Percentiles rank a stretch among this genome's conserved stretches.
phyloP scores from a whole-genome alignment of 2,888 invertebrate species.

The Idaea aversata region DNA sequence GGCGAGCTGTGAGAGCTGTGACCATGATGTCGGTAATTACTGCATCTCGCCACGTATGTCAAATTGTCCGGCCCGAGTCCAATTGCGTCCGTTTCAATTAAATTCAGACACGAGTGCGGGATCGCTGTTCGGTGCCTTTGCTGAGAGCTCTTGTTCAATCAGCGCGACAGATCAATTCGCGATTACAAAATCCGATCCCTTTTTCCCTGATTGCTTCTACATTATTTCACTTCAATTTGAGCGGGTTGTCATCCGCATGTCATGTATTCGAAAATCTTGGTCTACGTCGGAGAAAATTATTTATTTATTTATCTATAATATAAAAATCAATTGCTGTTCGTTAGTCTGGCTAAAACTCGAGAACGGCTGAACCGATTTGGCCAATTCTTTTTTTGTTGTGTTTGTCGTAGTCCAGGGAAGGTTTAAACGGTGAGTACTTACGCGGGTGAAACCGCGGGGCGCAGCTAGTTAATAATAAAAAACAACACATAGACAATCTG shows the following conservation, averaged over 20 bases:
- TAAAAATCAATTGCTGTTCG: too few species aligned
- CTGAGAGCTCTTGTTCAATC: slow-evolving; percentile 54
- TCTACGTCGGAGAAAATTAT: neutral
- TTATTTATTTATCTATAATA: neutral
- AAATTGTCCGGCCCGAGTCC: slow-evolving; percentile 45
- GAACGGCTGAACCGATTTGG: too few species aligned
- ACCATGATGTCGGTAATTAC: slow-evolving; percentile 63
- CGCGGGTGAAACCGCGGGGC: too few species aligned
- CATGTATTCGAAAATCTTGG: slow-evolving; percentile 3
- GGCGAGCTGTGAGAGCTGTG: slow-evolving; percentile 13
- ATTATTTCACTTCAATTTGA: slow-evolving; percentile 3
- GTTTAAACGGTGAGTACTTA: too few species aligned
- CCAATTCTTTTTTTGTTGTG: too few species aligned
- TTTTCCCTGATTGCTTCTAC: slow-evolving; percentile 1
- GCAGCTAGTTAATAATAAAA: too few species aligned
- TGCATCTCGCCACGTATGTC: slow-evolving; percentile 46
- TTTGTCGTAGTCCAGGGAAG: too few species aligned
- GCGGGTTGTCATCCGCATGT: slow-evolving; percentile 2
- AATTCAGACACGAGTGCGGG: slow-evolving; percentile 54
- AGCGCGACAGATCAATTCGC: slow-evolving; percentile 38
- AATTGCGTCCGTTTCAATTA: slow-evolving; percentile 69
- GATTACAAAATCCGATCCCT: slow-evolving; percentile 6
- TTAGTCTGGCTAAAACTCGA: too few species aligned
- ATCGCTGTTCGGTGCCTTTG: slow-evolving; percentile 26
- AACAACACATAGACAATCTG: too few species aligned